A percentile compares a stretch with the other conserved stretches of the same genome.
phyloP scores from a whole-genome alignment of 2,888 invertebrate species.

The Tridacna crocea region DNA sequence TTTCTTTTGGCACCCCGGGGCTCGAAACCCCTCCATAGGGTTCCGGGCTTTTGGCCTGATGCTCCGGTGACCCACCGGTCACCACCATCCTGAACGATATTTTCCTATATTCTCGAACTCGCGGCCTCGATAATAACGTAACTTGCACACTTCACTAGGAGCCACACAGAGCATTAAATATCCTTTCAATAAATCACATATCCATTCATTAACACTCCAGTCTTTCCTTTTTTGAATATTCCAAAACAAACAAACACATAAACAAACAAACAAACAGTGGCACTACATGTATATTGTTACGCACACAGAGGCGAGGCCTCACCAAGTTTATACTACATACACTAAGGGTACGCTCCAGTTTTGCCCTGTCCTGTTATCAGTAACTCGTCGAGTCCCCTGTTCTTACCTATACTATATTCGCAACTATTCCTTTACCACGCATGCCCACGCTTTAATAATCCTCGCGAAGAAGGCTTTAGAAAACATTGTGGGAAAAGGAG shows the following conservation, averaged over 20 bases:
- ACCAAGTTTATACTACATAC: no score
- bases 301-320: no score
- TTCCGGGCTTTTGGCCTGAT: constrained; percentile 47
- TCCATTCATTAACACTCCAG: neutral
- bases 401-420: neutral
- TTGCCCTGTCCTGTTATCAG: constrained; percentile 16
- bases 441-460: no score
- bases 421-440: no score
- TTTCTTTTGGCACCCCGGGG: constrained; percentile 54
- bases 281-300: no score
- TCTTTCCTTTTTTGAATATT: neutral
- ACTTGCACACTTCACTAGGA: neutral
- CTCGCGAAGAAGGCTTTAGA: no score
- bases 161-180: neutral
- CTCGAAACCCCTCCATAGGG: constrained; percentile 48
- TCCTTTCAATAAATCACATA: neutral
- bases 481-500: neutral
- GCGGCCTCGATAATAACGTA: neutral
- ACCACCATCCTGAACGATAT: constrained; percentile 46
- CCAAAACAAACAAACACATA: neutral
- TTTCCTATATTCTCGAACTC: neutral
- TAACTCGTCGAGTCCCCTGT: neutral
- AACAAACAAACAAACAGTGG: no score
- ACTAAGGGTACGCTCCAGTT: constrained; percentile 12
- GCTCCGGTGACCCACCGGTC: constrained; percentile 43